Conservation (phyloP, 1,140 invertebrate species). For the Antheraea pernyi region DNA sequence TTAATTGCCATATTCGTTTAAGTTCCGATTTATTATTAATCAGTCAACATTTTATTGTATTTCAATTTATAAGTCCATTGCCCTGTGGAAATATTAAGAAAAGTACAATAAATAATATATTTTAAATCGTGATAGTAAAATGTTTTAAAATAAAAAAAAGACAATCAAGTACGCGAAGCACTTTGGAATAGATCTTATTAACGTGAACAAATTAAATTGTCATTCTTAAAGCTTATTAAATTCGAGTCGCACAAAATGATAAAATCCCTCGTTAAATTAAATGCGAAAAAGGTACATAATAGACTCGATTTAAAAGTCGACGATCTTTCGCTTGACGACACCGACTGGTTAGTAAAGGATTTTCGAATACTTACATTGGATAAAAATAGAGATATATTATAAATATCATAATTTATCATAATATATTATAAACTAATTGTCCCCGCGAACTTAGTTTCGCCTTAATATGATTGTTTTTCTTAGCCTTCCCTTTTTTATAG, state of each 20-base stretch:
- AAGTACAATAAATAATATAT: not conserved
- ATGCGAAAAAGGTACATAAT: not conserved
- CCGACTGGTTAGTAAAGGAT: not conserved
- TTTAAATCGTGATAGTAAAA: not conserved
- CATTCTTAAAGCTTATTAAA: conserved; percentile 1
- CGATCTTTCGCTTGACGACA: not conserved
- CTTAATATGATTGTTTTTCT: too few species aligned
- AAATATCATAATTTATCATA: too few species aligned
- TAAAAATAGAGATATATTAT: not conserved
- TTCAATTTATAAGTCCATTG: not conserved
- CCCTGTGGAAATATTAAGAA: too few species aligned
- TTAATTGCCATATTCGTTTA: too few species aligned
- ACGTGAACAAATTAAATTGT: conserved; percentile 8
- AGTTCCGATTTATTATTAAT: too few species aligned
- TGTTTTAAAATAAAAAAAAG: not conserved
- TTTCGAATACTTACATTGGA: not conserved
- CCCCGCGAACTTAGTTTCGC: too few species aligned
- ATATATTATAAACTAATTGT: too few species aligned
- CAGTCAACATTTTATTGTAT: too few species aligned
- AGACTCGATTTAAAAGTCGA: conserved; percentile 3
- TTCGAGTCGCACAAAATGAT: not conserved
- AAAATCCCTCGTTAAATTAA: not conserved
- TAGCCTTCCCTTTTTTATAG: too few species aligned
- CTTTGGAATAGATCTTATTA: not conserved
- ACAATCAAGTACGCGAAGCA: not conserved